phyloP scores from a whole-genome alignment of 2,888 invertebrate species.

The Tupiocoris notatus region DNA sequence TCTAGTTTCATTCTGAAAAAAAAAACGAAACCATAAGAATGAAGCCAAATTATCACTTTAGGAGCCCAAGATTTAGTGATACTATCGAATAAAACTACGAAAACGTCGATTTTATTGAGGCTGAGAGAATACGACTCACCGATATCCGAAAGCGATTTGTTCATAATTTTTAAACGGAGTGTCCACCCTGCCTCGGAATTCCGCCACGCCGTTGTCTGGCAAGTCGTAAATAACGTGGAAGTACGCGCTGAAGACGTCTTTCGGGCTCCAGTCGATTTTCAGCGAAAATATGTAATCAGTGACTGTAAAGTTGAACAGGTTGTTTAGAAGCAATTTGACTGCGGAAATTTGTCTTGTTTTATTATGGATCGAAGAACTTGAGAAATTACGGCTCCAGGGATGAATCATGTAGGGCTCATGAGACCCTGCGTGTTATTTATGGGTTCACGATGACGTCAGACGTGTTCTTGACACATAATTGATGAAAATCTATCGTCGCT shows the following conservation, averaged over 20 bases:
- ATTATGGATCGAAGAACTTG: no score
- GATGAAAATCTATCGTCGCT: no score
- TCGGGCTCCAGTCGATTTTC: conserved; percentile 67
- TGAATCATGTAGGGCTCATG: no score
- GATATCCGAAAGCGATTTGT: conserved; percentile 58
- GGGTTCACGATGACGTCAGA: no score
- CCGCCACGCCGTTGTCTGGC: conserved; percentile 46
- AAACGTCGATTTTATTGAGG: no score
- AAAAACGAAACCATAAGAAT: no score
- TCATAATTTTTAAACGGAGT: conserved; percentile 63
- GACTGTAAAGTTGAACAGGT: conserved; percentile 29
- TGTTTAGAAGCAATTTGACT: no score
- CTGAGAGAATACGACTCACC: conserved; percentile 57
- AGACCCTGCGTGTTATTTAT: no score
- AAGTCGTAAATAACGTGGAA: conserved; percentile 53
- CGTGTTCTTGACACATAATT: no score
- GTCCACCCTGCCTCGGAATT: conserved; percentile 56
- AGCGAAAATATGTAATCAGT: conserved; percentile 51
- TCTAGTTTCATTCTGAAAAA: conserved; percentile 58
- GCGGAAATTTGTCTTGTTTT: no score
- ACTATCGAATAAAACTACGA: background rate
- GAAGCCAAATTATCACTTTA: no score
- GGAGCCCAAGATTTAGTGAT: no score
- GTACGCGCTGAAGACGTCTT: conserved; percentile 62
- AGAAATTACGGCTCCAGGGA: background rate